Percentiles rank a stretch among this genome's conserved stretches.
phyloP scores from a whole-genome alignment of 2,113 vertebrate genomes.

The Seriola quinqueradiata region DNA sequence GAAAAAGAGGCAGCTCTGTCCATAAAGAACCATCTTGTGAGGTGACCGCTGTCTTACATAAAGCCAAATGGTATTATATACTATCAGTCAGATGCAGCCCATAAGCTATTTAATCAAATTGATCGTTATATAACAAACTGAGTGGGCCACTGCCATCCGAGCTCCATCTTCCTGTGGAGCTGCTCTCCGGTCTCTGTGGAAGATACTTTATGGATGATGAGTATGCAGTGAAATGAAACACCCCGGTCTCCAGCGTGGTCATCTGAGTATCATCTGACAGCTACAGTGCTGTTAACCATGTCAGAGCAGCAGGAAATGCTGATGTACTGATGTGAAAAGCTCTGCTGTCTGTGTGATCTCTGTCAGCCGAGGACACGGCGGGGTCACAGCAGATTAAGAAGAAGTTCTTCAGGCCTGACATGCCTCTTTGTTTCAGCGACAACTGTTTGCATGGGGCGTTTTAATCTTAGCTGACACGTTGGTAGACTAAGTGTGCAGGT shows the following conservation, averaged over 20 bases:
- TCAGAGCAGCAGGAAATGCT: constrained; percentile 34
- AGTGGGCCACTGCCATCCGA: constrained; percentile 73
- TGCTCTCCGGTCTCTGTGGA: constrained; percentile 56
- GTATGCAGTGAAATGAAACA: constrained; percentile 63
- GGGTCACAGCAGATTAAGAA: constrained; percentile 38
- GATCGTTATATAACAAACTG: constrained; percentile 79
- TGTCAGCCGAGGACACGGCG: constrained; percentile 35
- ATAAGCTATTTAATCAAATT: constrained; percentile 78
- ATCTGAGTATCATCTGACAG: constrained; percentile 69
- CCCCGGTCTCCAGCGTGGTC: constrained; percentile 51
- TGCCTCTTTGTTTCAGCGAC: neutral
- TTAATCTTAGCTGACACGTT: constrained; percentile 16
- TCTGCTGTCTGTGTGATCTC: constrained; percentile 1
- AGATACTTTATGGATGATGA: constrained; percentile 73
- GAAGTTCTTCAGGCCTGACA: constrained; percentile 6
- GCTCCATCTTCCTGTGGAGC: constrained; percentile 72
- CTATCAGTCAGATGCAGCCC: constrained; percentile 64
- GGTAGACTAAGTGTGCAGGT: constrained; percentile 5
- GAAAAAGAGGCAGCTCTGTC: constrained; percentile 7
- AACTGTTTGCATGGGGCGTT: constrained; percentile 19
- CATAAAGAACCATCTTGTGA: constrained; percentile 39
- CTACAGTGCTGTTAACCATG: constrained; percentile 30
- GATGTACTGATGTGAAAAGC: constrained; percentile 28
- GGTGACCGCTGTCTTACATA: constrained; percentile 65
- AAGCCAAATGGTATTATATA: constrained; percentile 57